A percentile compares a stretch with the other conserved stretches of the same genome.
Conservation (phyloP, 30 jellyfish, hydroid and myxozoan genomes). For the Pseudorhiza aurosa region DNA sequence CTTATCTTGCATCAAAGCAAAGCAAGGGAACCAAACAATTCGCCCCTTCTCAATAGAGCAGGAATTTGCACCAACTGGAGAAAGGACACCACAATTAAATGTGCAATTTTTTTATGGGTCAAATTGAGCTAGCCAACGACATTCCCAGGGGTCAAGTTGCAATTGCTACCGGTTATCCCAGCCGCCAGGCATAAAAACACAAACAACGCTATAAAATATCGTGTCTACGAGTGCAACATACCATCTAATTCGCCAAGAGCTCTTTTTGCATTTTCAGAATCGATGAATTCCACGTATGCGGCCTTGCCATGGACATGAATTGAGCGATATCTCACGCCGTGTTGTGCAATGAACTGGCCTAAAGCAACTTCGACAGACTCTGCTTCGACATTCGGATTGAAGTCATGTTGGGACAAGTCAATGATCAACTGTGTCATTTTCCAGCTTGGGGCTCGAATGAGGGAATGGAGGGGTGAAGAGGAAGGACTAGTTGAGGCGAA, state of each 20-base stretch:
- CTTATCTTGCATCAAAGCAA: not conserved
- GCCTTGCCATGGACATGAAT: slow-evolving; percentile 54
- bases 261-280: slow-evolving; percentile 80
- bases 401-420: slow-evolving; percentile 54
- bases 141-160: slow-evolving; percentile 65
- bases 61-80: not conserved
- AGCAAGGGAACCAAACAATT: not conserved
- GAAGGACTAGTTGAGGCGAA: slow-evolving; percentile 17
- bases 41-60: not conserved
- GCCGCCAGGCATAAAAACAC: slow-evolving; percentile 6
- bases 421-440: slow-evolving; percentile 60
- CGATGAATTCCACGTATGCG: slow-evolving; percentile 75
- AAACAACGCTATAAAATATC: not conserved
- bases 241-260: slow-evolving; percentile 83
- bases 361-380: slow-evolving; percentile 64
- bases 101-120: not conserved
- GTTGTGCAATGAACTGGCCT: slow-evolving; percentile 73
- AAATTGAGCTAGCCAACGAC: not conserved
- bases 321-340: slow-evolving; percentile 43
- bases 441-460: slow-evolving; percentile 33
- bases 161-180: slow-evolving; percentile 38
- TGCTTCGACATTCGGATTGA: slow-evolving; percentile 47
- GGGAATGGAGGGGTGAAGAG: slow-evolving; percentile 10
- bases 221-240: slow-evolving; percentile 32
- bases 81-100: not conserved